phyloP scores from a whole-genome alignment of 2,113 vertebrate genomes.

The Coryphaenoides rupestris region DNA sequence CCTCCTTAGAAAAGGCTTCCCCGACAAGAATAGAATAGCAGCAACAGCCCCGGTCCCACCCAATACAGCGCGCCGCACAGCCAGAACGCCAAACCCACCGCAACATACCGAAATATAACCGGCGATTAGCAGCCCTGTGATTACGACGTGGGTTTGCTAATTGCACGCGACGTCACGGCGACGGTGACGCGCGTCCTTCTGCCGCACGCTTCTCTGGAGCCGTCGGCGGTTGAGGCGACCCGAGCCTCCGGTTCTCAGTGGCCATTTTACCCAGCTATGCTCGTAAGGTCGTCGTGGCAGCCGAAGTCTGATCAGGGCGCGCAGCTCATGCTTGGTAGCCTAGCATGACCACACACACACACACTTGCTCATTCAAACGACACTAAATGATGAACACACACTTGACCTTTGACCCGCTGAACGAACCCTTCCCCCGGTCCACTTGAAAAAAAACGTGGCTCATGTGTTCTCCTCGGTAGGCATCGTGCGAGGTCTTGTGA shows the following conservation, averaged over 20 bases:
- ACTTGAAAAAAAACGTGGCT: too few relatives aligned
- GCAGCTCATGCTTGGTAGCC: slow-evolving; percentile 20
- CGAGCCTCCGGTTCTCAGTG: slow-evolving; percentile 36
- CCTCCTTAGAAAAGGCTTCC: too few relatives aligned
- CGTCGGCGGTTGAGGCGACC: not conserved
- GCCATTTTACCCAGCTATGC: slow-evolving; percentile 43
- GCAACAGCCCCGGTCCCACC: not conserved
- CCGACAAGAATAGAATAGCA: not conserved
- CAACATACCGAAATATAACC: slow-evolving; percentile 31
- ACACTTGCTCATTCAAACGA: slow-evolving; percentile 25
- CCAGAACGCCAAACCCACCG: slow-evolving; percentile 21
- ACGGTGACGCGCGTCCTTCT: slow-evolving; percentile 58
- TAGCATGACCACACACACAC: slow-evolving; percentile 39
- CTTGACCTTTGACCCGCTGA: too few relatives aligned
- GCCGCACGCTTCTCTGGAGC: slow-evolving; percentile 7
- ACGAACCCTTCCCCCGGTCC: too few relatives aligned
- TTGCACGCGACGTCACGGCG: slow-evolving; percentile 51
- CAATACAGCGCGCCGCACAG: not conserved
- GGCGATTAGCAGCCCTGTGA: slow-evolving; percentile 33
- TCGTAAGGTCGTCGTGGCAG: too few relatives aligned
- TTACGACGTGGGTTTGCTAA: slow-evolving; percentile 38
- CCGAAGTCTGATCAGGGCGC: slow-evolving; percentile 17
- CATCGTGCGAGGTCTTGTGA: too few relatives aligned
- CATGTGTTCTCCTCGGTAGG: too few relatives aligned
- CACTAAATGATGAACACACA: too few relatives aligned